Conservation (phyloP, 2,888 invertebrate species). For the Endotricha flammealis region DNA sequence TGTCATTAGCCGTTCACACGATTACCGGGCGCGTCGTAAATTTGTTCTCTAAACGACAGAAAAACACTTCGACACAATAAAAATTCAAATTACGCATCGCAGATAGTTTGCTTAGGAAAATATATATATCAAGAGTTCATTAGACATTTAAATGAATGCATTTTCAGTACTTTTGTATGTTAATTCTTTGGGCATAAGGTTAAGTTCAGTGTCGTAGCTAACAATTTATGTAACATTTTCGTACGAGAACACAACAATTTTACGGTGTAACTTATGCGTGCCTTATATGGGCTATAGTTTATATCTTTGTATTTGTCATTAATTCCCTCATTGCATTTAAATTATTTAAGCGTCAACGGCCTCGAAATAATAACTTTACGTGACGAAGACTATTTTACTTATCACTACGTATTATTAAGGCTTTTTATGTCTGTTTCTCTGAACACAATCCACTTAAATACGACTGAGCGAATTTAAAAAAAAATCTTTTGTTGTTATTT, state of each 20-base stretch:
- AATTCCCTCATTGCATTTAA: background rate
- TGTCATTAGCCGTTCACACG: constrained; percentile 10
- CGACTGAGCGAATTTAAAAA: too few species aligned
- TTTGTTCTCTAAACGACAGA: constrained; percentile 25
- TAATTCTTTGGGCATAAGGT: constrained; percentile 62
- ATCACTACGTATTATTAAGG: too few species aligned
- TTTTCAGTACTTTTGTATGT: constrained; percentile 75
- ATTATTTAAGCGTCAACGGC: constrained; percentile 1
- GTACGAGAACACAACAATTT: constrained; percentile 32
- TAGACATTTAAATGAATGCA: constrained; percentile 64
- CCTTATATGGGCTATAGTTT: constrained; percentile 5
- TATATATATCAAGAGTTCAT: constrained; percentile 44
- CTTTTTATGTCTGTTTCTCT: too few species aligned
- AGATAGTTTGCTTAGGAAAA: constrained; percentile 40
- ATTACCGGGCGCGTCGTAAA: constrained; percentile 22
- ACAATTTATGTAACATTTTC: constrained; percentile 44
- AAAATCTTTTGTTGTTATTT: too few species aligned
- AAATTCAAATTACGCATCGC: constrained; percentile 38
- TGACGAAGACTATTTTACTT: background rate
- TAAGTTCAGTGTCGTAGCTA: constrained; percentile 69
- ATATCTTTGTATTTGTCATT: background rate
- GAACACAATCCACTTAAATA: too few species aligned
- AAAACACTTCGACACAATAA: constrained; percentile 29
- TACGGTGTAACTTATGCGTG: constrained; percentile 15
- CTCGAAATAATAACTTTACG: background rate